Base-by-base conservation (phyloP, 2,113 vertebrate species). In the Stegastes partitus region DNA sequence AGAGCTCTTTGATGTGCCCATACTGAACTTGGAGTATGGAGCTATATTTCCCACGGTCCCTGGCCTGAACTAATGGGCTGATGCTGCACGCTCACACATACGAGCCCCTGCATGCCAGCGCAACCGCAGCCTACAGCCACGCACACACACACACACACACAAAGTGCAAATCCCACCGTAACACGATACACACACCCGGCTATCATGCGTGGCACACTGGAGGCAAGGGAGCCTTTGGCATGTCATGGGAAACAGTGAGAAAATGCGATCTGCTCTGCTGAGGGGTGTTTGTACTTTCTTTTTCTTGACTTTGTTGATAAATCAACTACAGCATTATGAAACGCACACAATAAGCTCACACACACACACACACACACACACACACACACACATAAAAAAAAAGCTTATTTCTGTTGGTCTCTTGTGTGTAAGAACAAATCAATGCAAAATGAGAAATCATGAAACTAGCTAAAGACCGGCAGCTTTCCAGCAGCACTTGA, bases 31-130 rank as follows among this genome's bases (percentile, higher is more conserved):
- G 34, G 56, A 44, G 28, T 47, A 62, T 62, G 23, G 14, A 55
- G 44, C 26, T 51, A 14, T 3, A 61, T 72, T 89, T 87, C 86
- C 89, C 87, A 91, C 84, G 69, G 65, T 77, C 25, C 63, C 76
- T 42, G 23, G 14, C 54, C 68, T 85, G 80, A 84, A 85, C 83
- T 85, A 80, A 83, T 80, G 72, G 63, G 54, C 74, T 12, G 73
- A 74, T 59, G 55, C 39, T 73, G 64, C 68, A 54, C 68, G 28
- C 65, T 74, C 77, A 28, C 70, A 77, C 77, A 70, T 42, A 49
- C 19, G 26, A 58, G 55, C 21, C 56, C 77, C 28, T 28, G 37
- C n/a, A 58, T 44, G 39, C 58, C 57, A 42, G 22, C 49, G 34
- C 45, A 47, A 21, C 19, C 19, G 10, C 53, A 69, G n/a, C 53